Base-by-base conservation (phyloP, 2,888 invertebrate genomes). In the Noctua fimbriata region DNA sequence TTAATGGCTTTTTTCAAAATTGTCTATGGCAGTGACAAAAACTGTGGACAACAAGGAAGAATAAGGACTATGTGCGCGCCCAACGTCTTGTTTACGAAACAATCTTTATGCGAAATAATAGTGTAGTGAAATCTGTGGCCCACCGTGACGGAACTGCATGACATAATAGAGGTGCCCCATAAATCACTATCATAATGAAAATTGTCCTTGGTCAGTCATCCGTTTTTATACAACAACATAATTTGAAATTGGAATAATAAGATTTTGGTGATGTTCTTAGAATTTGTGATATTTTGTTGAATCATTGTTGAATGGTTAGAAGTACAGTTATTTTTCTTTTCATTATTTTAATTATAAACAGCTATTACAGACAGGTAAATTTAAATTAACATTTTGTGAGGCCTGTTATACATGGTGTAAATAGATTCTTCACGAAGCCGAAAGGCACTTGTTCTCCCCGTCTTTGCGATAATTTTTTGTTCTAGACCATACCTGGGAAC, bases 1-100 rank as follows among this genome's bases (percentile, higher is more conserved):
- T 36, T 36, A 5, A 36, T 36, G 58, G 84, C 85, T 87, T 89
- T 93, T 93, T 91, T 93, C 67, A 76, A 75, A 81, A 85, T 79
- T 85, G 63, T 78, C 78, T 78, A 79, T 81, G 83, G 84, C 87
- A 76, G 69, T 82, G 70, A 87, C 77, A 83, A 89, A 83, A 89
- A 88, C 81, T 79, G 58, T 91, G 90, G 84, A 90, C 92, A 93
- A 92, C 92, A 84, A 88, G 58, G 74, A 67, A 71, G 65, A 65
- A 66, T 41, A 32, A 66, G 85, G 81, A 93, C 93, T 94, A 94
- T 93, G 89, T 89, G 69, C 88, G 89, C 93, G 90, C 92, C 95
- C 94, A 93, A 95, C 92, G 92, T 95, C 94, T 96, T 96, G 95
- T 96, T 96, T 94, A 94, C 90, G 90, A 95, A 95, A 96, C 94